phyloP scores from a whole-genome alignment of 2,888 invertebrate genomes.

The Abscondita cerata region DNA sequence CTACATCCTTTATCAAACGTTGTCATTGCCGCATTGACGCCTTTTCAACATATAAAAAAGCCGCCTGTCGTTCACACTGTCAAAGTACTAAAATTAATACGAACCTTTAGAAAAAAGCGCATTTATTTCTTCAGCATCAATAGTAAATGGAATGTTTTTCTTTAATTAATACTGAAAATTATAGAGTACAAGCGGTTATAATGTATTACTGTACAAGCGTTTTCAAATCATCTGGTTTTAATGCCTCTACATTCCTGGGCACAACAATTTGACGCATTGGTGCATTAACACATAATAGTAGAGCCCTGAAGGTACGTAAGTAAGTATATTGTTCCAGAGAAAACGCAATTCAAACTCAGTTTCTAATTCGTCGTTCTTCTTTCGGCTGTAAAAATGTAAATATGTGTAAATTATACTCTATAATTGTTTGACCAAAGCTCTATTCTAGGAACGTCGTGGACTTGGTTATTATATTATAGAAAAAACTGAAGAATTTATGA shows the following conservation, averaged over 20 bases:
- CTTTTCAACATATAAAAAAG: slow-evolving; percentile 43
- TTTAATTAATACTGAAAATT: slow-evolving; percentile 41
- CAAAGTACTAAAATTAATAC: slow-evolving; percentile 54
- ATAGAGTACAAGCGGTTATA: slow-evolving; percentile 36
- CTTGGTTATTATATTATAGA: too few species aligned
- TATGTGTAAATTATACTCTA: too few species aligned
- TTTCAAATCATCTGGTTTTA: slow-evolving; percentile 28
- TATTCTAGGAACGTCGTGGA: too few species aligned
- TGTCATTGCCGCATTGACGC: slow-evolving; percentile 55
- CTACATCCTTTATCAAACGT: slow-evolving; percentile 53
- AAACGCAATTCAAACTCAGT: not conserved
- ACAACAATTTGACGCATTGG: slow-evolving; percentile 24
- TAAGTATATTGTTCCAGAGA: slow-evolving; percentile 13
- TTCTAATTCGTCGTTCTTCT: too few species aligned
- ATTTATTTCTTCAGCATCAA: slow-evolving; percentile 41
- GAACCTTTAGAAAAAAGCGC: slow-evolving; percentile 43
- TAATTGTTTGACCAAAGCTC: too few species aligned
- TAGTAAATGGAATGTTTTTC: slow-evolving; percentile 40
- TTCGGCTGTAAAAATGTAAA: too few species aligned
- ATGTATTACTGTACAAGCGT: slow-evolving; percentile 26
- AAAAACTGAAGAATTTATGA: too few species aligned
- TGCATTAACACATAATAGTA: slow-evolving; percentile 30
- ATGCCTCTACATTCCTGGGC: slow-evolving; percentile 27
- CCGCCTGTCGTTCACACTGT: slow-evolving; percentile 52
- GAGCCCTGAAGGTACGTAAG: slow-evolving; percentile 9